phyloP scores from a whole-genome alignment of 2,888 invertebrate genomes.

The Thecocarcelia acutangulata region DNA sequence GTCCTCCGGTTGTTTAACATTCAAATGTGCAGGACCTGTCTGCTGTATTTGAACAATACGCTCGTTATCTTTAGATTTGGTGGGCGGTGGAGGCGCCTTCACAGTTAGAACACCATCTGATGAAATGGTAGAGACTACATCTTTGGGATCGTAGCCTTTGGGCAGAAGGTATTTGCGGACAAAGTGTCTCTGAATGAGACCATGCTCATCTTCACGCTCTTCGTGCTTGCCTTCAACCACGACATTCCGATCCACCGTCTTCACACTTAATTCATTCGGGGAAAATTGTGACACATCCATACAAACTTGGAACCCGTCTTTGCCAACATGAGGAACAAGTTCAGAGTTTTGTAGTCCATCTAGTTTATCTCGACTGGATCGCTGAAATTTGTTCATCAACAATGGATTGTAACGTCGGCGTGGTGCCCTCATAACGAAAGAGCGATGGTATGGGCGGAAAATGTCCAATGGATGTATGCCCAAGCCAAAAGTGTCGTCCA shows the following conservation, averaged over 20 bases:
- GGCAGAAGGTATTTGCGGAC: slow-evolving; percentile 88
- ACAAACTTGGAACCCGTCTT: slow-evolving; percentile 85
- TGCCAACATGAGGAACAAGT: slow-evolving; percentile 72
- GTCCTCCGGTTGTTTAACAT: slow-evolving; percentile 72
- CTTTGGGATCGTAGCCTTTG: slow-evolving; percentile 87
- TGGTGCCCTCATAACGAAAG: slow-evolving; percentile 61
- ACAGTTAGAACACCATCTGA: slow-evolving; percentile 88
- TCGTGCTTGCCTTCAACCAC: slow-evolving; percentile 86
- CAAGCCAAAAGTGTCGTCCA: slow-evolving; percentile 76
- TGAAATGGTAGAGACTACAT: slow-evolving; percentile 88
- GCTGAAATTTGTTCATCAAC: slow-evolving; percentile 85
- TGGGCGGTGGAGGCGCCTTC: slow-evolving; percentile 85
- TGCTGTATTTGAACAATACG: slow-evolving; percentile 82
- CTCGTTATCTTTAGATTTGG: slow-evolving; percentile 75
- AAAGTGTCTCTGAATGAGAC: slow-evolving; percentile 83
- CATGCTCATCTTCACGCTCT: slow-evolving; percentile 87
- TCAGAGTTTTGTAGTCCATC: slow-evolving; percentile 82
- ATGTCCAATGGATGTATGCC: slow-evolving; percentile 77
- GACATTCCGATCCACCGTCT: slow-evolving; percentile 87
- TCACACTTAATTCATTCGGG: slow-evolving; percentile 89
- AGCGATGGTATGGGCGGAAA: slow-evolving; percentile 71
- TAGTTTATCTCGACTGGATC: slow-evolving; percentile 81
- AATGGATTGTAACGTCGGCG: slow-evolving; percentile 83
- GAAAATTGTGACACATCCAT: slow-evolving; percentile 90
- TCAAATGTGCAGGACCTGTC: slow-evolving; percentile 83